phyloP scores from a whole-genome alignment of 2,888 invertebrate genomes.

The Kryphioiulus occultus region DNA sequence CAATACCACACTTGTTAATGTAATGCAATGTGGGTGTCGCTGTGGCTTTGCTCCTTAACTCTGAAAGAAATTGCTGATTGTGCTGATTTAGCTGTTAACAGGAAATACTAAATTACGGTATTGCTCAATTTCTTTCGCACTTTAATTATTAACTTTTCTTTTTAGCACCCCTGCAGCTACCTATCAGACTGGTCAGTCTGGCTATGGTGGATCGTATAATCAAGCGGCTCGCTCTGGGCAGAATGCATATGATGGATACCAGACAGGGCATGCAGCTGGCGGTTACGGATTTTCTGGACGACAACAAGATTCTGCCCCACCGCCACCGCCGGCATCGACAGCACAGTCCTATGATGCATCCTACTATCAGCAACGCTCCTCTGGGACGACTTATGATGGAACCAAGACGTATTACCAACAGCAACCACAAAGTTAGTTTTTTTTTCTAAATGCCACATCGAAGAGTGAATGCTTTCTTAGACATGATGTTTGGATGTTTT shows the following conservation, averaged over 20 bases:
- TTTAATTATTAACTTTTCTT: neutral
- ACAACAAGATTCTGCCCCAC: conserved; percentile 53
- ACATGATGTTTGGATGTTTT: too few species aligned
- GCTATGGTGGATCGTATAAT: conserved; percentile 80
- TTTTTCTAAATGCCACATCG: neutral
- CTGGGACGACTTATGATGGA: conserved; percentile 73
- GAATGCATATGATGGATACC: conserved; percentile 75
- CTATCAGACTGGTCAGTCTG: conserved; percentile 82
- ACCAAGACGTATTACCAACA: conserved; percentile 86
- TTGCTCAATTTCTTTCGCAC: neutral
- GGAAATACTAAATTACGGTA: too few species aligned
- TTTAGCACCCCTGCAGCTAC: conserved; percentile 67
- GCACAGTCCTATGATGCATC: conserved; percentile 53
- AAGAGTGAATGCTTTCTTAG: too few species aligned
- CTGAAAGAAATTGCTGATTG: too few species aligned
- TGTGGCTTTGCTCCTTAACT: too few species aligned
- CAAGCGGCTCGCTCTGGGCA: conserved; percentile 78
- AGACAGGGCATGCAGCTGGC: conserved; percentile 72
- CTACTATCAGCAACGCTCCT: conserved; percentile 28
- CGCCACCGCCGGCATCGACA: conserved; percentile 55
- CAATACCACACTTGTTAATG: too few species aligned
- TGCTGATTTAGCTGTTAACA: too few species aligned
- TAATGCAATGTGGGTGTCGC: too few species aligned
- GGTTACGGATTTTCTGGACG: conserved; percentile 53
- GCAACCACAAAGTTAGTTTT: conserved; percentile 69